These are phyloP conservation scores for Pammene aurita DNA, from an alignment of 2,888 invertebrate species.

Conservation along the genomic window DNA sequence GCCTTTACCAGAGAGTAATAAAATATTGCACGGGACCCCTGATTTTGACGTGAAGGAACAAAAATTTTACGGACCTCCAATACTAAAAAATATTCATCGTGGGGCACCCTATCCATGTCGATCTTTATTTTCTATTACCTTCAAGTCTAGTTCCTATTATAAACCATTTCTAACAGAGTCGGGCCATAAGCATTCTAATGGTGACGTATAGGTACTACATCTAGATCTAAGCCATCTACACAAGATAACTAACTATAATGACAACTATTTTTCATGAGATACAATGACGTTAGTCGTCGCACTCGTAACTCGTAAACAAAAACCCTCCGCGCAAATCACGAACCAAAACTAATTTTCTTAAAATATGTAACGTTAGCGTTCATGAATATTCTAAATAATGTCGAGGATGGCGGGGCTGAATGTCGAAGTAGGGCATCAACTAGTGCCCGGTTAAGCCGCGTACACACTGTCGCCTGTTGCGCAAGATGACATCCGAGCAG, in stretches of 20 bases:
- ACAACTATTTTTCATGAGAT: conserved; percentile 46
- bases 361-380: conserved; percentile 51
- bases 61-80: no score
- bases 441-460: conserved; percentile 68
- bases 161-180: background rate
- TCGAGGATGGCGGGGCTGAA: conserved; percentile 50
- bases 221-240: conserved; percentile 1
- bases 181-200: background rate
- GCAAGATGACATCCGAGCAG: conserved; percentile 79
- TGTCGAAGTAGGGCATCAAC: conserved; percentile 63
- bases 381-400: conserved; percentile 53
- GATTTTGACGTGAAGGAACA: no score
- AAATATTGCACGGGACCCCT: no score
- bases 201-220: background rate
- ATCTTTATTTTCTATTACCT: no score
- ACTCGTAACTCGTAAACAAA: background rate
- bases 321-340: conserved; percentile 18
- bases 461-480: conserved; percentile 76
- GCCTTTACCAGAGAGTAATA: no score
- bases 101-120: no score
- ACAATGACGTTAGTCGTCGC: conserved; percentile 15
- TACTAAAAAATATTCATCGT: no score
- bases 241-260: conserved; percentile 10
- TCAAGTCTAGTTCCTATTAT: background rate
- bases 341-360: conserved; percentile 39